These are phyloP conservation scores for Protobothrops mucrosquamatus DNA, from an alignment of 2,113 vertebrate genomes.

Conservation along the genomic window DNA sequence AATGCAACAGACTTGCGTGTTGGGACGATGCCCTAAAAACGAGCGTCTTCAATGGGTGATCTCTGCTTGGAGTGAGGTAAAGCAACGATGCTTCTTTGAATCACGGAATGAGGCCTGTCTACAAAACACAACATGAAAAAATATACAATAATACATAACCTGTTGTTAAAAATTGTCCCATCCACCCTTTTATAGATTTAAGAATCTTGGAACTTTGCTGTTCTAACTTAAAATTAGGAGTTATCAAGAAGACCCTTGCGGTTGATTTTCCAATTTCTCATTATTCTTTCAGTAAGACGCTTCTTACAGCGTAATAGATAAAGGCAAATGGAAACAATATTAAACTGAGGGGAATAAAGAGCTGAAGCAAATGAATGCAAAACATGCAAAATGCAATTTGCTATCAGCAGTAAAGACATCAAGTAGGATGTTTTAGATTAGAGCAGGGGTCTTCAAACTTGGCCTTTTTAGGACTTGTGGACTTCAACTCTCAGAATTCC, in stretches of 20 bases:
- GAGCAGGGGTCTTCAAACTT: too few species aligned
- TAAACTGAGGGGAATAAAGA: background rate
- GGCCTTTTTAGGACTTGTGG: too few species aligned
- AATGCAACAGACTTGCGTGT: constrained; percentile 84
- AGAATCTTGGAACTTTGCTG: background rate
- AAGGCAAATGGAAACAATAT: background rate
- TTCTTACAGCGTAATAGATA: background rate
- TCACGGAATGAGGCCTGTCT: background rate
- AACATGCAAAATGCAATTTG: background rate
- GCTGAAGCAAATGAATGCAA: background rate
- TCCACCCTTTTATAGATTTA: too few species aligned
- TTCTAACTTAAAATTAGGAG: background rate
- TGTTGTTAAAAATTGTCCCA: background rate
- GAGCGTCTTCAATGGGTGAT: constrained; percentile 86
- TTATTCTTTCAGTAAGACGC: background rate
- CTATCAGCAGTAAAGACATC: background rate
- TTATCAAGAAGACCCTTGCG: fast-evolving
- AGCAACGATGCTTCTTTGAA: constrained; percentile 46
- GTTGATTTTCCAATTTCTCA: background rate
- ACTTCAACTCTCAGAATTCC: too few species aligned
- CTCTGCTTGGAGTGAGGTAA: constrained; percentile 90
- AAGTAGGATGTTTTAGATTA: background rate
- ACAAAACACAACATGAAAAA: background rate
- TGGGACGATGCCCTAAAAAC: constrained; percentile 89
- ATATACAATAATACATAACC: background rate